These are phyloP conservation scores for Hyalella azteca DNA, from an alignment of 2,888 invertebrate genomes.

Conservation along the genomic window DNA sequence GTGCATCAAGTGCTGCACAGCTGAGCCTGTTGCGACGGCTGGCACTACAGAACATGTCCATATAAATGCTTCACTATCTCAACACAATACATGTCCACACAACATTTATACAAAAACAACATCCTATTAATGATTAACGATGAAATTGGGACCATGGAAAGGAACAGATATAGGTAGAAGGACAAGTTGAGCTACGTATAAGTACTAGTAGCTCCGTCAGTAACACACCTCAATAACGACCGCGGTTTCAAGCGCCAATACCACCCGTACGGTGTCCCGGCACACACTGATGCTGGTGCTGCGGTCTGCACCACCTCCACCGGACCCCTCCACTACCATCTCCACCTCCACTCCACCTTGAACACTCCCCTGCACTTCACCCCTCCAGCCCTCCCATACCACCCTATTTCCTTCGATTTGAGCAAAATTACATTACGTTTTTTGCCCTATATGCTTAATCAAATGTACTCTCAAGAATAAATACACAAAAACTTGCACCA, in stretches of 20 bases:
- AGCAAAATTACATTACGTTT: too few species aligned
- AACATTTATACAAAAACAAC: not conserved
- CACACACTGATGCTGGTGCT: slow-evolving; percentile 36
- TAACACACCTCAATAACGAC: slow-evolving; percentile 34
- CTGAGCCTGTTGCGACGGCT: slow-evolving; percentile 1
- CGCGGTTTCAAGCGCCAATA: slow-evolving; percentile 27
- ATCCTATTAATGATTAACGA: not conserved
- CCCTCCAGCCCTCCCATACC: too few species aligned
- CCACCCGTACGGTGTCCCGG: slow-evolving; percentile 24
- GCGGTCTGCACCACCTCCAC: slow-evolving; percentile 31
- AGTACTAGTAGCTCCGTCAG: slow-evolving; percentile 13
- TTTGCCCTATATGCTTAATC: too few species aligned
- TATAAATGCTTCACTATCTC: slow-evolving; percentile 30
- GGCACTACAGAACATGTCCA: slow-evolving; percentile 28
- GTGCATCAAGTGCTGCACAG: slow-evolving; percentile 12
- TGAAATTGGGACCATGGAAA: not conserved
- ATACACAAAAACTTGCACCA: too few species aligned
- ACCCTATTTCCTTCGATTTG: too few species aligned
- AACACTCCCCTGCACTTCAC: not conserved
- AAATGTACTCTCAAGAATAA: too few species aligned
- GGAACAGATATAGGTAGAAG: slow-evolving; percentile 8
- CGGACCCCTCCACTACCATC: slow-evolving; percentile 30
- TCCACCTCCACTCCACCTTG: slow-evolving; percentile 1
- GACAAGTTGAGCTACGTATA: not conserved
- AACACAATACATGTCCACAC: slow-evolving; percentile 30